A percentile compares a stretch with the other conserved stretches of the same genome.
Conservation (phyloP, 2,113 vertebrate species). For the Peromyscus californicus region DNA sequence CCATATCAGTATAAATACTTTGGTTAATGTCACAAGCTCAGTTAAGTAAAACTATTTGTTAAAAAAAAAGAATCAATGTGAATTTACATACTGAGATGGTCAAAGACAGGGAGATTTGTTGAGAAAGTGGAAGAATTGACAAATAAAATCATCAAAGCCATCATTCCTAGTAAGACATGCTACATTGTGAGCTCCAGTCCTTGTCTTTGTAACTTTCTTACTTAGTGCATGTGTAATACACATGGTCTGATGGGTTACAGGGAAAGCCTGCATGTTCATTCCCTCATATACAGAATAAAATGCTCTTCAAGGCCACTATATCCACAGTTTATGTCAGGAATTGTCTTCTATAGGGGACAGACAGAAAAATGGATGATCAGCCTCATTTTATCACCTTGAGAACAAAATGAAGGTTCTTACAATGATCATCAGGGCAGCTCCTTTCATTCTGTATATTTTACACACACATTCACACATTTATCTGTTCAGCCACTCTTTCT, state of each 20-base stretch:
- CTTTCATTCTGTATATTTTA: background rate
- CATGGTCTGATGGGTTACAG: background rate
- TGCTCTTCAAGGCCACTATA: background rate
- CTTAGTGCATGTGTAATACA: background rate
- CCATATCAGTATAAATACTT: background rate
- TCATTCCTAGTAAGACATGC: background rate
- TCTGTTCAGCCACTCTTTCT: background rate
- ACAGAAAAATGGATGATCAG: background rate
- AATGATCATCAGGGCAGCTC: background rate
- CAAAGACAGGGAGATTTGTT: background rate
- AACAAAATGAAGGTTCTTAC: background rate
- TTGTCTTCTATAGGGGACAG: background rate
- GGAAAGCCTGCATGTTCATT: background rate
- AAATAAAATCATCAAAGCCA: background rate
- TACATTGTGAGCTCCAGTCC: background rate
- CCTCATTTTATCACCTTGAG: background rate
- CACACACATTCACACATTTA: background rate
- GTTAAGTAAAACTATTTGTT: constrained; percentile 14
- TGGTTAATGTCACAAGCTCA: constrained; percentile 46
- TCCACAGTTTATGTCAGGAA: background rate
- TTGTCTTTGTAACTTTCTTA: background rate
- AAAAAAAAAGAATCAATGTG: background rate
- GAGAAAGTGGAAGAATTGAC: background rate
- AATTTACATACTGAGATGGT: background rate
- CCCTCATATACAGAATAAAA: background rate